Conservation (phyloP, 1,140 invertebrate genomes). For the Heliconius hermathena region DNA sequence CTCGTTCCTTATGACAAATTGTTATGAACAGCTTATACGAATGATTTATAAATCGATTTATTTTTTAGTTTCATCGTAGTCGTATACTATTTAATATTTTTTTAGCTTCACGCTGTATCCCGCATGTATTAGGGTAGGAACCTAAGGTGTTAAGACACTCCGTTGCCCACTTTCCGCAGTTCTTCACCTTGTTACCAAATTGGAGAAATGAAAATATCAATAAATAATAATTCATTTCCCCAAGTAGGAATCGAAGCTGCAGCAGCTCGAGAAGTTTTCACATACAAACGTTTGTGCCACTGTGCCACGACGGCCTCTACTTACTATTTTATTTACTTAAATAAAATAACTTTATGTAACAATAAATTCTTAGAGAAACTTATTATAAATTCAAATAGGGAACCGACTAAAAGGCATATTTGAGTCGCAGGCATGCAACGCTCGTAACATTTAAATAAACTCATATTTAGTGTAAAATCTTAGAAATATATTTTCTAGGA, state of each 20-base stretch:
- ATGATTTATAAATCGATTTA: not conserved
- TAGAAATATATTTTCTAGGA: constrained; percentile 45
- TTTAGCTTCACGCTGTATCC: no score
- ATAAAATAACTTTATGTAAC: constrained; percentile 15
- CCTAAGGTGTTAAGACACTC: no score
- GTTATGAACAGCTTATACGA: constrained; percentile 28
- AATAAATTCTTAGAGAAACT: constrained; percentile 6
- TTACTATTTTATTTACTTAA: not conserved
- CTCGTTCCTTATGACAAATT: constrained; percentile 35
- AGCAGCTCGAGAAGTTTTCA: no score
- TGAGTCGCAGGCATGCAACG: constrained; percentile 23
- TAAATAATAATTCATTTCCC: no score
- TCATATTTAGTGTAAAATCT: constrained; percentile 42
- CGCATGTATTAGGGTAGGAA: no score
- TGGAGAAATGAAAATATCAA: no score
- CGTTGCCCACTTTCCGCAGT: no score
- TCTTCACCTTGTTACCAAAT: no score
- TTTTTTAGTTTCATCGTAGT: not conserved
- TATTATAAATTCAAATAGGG: constrained; percentile 35
- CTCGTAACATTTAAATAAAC: constrained; percentile 42
- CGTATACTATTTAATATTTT: no score
- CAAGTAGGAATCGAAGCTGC: no score
- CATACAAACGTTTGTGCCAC: no score
- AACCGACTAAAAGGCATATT: constrained; percentile 31
- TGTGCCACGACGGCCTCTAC: no score